phyloP scores from a whole-genome alignment of 2,888 invertebrate species.

The Apotomis betuletana region DNA sequence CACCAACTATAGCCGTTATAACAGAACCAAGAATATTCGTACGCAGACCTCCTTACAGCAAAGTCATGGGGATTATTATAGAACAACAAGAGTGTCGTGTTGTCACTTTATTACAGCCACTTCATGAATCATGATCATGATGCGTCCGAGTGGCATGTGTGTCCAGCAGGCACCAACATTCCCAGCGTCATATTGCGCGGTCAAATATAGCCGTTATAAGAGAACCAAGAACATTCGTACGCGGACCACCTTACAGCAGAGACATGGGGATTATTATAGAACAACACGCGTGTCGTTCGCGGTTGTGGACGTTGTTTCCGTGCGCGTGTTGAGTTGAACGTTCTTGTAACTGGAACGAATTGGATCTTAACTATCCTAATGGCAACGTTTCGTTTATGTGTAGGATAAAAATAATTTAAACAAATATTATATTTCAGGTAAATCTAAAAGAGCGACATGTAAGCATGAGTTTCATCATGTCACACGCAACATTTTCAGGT shows the following conservation, averaged over 20 bases:
- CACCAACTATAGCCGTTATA: slow-evolving; percentile 33
- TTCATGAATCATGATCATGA: too few relatives aligned
- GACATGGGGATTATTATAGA: not conserved
- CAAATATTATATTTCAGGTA: not conserved
- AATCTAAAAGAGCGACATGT: too few relatives aligned
- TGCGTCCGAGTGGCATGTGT: too few relatives aligned
- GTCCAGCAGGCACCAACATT: slow-evolving; percentile 14
- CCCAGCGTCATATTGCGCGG: slow-evolving; percentile 23
- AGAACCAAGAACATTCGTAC: slow-evolving; percentile 1
- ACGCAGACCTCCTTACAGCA: slow-evolving; percentile 7
- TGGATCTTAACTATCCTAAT: slow-evolving; percentile 34
- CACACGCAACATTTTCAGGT: too few relatives aligned
- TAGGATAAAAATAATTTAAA: not conserved
- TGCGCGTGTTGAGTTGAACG: slow-evolving; percentile 28
- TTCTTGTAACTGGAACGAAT: slow-evolving; percentile 30
- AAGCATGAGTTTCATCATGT: too few relatives aligned
- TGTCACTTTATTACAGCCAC: too few relatives aligned
- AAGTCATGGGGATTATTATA: not conserved
- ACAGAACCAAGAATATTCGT: not conserved
- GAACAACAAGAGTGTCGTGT: too few relatives aligned
- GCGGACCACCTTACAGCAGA: slow-evolving; percentile 7
- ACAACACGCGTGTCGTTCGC: not conserved
- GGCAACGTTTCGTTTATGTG: not conserved
- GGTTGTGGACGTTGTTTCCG: slow-evolving; percentile 13
- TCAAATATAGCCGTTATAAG: slow-evolving; percentile 32